Base-by-base conservation (phyloP, 2,113 vertebrate species). In the Pangasianodon gigas region DNA sequence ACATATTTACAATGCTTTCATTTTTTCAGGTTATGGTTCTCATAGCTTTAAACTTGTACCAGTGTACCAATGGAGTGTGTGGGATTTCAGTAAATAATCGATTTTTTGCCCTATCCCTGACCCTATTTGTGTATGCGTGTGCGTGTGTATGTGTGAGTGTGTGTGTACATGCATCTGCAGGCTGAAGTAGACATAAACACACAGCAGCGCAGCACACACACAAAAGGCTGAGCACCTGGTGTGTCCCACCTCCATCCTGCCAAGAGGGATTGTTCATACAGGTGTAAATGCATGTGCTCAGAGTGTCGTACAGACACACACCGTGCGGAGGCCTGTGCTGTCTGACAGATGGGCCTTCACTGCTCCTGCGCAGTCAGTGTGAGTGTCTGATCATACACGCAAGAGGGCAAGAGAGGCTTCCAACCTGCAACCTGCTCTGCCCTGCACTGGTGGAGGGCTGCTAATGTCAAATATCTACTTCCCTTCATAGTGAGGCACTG, bases 281-380 rank as follows among this genome's bases (percentile, higher is more conserved):
- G 97, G 96, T 98, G 97, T 96, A 97, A 97, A 97, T 96, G 96
- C 97, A 98, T 96, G 97, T 97, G 96, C 95, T 94, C 32, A 79
- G 81, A 90, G 51, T 80, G 26, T 56, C n/a, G 16, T 82, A 87
- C 85, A 87, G 44, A 85, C 8, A 88, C 48, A 88, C 46, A 89
- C 84, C 8, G 4, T 21, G 10, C 26, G 24, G 14, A 26, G 77
- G 87, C 85, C 88, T 91, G 89, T 85, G 91, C 89, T 93, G 88
- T 91, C 91, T 89, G 87, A 93, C 94, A 95, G 94, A 95, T 95
- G 94, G 93, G 91, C 93, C 93, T 92, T 90, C 67, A 91, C 91
- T 89, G 84, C 92, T 93, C 91, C 92, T 91, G 89, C 89, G 87
- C 88, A 93, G 93, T 91, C 89, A 92, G 91, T 87, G 65, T 94